phyloP scores from a whole-genome alignment of 2,888 invertebrate species.

The Meloe dianella region DNA sequence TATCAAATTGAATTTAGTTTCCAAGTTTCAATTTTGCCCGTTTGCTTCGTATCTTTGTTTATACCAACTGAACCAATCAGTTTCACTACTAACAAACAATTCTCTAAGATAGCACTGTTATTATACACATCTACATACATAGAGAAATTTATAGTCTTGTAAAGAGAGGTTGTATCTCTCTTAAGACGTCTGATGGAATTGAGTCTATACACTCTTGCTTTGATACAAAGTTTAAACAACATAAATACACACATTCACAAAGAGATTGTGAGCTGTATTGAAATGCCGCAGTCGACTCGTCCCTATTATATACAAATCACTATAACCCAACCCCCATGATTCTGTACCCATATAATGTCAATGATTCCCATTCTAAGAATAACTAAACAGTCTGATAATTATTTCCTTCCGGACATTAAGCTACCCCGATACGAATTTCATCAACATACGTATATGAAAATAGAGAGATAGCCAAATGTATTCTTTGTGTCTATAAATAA shows the following conservation, averaged over 20 bases:
- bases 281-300: conserved; percentile 23
- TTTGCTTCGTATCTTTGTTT: conserved; percentile 49
- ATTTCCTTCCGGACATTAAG: conserved; percentile 33
- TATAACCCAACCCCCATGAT: conserved; percentile 16
- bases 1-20: conserved; percentile 1
- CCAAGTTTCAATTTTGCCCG: conserved; percentile 37
- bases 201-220: conserved; percentile 42
- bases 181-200: conserved; percentile 50
- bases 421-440: conserved; percentile 15
- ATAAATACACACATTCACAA: conserved; percentile 49
- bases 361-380: conserved; percentile 15
- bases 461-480: conserved; percentile 13
- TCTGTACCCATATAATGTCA: neutral
- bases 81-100: conserved; percentile 49
- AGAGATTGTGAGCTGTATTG: conserved; percentile 41
- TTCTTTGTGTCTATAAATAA: conserved; percentile 11
- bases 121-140: neutral
- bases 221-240: conserved; percentile 50
- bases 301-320: neutral
- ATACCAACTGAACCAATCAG: conserved; percentile 51
- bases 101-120: conserved; percentile 40
- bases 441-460: neutral
- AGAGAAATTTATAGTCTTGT: conserved; percentile 1
- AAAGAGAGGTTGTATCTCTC: conserved; percentile 36
- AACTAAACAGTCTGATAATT: conserved; percentile 24